Evolutionary conservation across 2,797 vertebrate species (phyloP), one percentile per base, ranked within the genome.

Genomic region (Sarcoramphus papa): DNA sequence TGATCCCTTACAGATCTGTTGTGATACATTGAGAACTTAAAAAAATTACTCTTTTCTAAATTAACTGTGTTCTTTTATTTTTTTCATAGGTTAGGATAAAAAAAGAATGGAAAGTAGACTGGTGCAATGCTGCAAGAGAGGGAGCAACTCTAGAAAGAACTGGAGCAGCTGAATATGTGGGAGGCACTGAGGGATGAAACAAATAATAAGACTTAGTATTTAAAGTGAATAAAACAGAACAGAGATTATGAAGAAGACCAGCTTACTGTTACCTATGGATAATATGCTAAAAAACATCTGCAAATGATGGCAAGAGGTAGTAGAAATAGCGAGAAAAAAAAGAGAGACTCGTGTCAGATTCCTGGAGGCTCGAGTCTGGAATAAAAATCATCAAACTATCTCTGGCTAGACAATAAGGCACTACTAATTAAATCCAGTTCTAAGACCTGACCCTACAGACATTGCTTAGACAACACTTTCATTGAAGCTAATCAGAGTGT

Each of bases 301-400:
- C 51, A 95, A 95, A 88, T 5, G 9, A 87, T 87, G 28, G 31
- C 59, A 92, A 91, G 80, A 91, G 23, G 33, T 6, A 63, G 8
- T 60, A 73, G 48, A 92, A 93, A 92, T 4, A 40, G 28, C 81
- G 37, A 82, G n/a, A 43, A n/a, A 78, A 78, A 72, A 60, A 81
- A 72, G 2, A 81, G 9, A 56, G 6, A 21, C 7, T 62, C 7
- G 2, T 94, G 60, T 95, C 14, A 77, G 18, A 13, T 82, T 95
- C 65, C 59, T 51, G 25, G 6, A 81, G 28, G 14, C 20, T 94
- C 28, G 85, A 33, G 19, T 70, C 81, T 85, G 81, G 57, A 90
- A 69, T 77, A 94, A 27, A 96, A 96, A 97, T 95, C 85, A 94
- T 84, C 53, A 90, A 54, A 65, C 64, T 53, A 23, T 87, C 60